phyloP scores from a whole-genome alignment of 2,113 vertebrate species.

The Trochalopteron elliotii region DNA sequence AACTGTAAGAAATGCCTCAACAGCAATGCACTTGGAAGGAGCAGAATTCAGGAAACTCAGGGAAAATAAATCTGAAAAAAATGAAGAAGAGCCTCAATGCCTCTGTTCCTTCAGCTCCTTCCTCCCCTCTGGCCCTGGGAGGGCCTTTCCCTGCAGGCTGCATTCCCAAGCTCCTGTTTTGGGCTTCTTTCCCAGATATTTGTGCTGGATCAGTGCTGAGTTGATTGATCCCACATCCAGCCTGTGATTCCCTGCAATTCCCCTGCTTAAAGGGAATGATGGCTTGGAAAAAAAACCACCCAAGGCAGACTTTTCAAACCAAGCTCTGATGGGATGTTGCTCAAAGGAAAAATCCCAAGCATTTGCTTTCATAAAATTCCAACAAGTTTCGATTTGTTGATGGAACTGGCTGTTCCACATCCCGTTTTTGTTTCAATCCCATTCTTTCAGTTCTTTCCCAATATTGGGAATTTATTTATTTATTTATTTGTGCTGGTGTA shows the following conservation, averaged over 20 bases:
- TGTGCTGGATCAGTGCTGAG: background rate
- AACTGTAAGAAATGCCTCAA: background rate
- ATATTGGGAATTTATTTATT: background rate
- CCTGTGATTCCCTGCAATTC: background rate
- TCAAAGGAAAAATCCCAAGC: background rate
- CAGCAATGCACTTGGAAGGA: background rate
- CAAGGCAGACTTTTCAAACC: background rate
- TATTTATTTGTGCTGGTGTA: no score
- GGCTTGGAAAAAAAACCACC: background rate
- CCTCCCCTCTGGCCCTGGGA: background rate
- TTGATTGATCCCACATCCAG: background rate
- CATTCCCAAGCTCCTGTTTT: background rate
- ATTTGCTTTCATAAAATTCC: background rate
- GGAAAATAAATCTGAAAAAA: background rate
- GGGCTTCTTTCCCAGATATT: background rate
- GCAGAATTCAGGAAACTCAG: background rate
- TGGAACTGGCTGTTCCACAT: background rate
- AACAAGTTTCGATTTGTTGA: accelerated
- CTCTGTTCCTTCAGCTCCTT: background rate
- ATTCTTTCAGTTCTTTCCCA: background rate
- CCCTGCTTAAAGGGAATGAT: background rate
- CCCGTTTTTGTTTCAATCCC: background rate
- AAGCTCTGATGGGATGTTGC: accelerated
- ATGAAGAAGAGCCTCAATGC: background rate
- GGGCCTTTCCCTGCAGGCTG: background rate